These are phyloP conservation scores for Taenaris catops DNA, from an alignment of 2,888 invertebrate genomes.

Conservation along the genomic window DNA sequence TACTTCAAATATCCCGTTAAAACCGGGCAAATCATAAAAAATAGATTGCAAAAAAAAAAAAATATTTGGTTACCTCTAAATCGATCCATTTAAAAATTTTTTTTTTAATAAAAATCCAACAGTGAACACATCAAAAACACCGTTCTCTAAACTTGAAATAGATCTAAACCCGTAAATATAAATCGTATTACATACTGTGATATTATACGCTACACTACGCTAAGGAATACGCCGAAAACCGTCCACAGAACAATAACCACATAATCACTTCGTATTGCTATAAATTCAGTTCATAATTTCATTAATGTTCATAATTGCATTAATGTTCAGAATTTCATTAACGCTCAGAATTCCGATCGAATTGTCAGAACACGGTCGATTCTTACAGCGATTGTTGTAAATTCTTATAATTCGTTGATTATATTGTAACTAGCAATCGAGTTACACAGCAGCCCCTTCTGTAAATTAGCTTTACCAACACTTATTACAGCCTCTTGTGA, in stretches of 20 bases:
- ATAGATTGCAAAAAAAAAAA: slow-evolving; percentile 33
- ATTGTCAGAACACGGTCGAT: slow-evolving; percentile 9
- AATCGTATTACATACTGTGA: slow-evolving; percentile 56
- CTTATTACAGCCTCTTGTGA: slow-evolving; percentile 21
- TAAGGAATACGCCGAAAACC: slow-evolving; percentile 29
- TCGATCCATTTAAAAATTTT: slow-evolving; percentile 47
- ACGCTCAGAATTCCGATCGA: slow-evolving; percentile 3
- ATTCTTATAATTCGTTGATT: slow-evolving; percentile 9
- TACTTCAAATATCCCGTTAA: slow-evolving; percentile 71
- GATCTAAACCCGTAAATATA: slow-evolving; percentile 72
- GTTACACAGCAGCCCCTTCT: neutral
- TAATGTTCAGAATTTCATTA: slow-evolving; percentile 13
- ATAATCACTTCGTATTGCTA: slow-evolving; percentile 31
- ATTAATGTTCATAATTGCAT: too few relatives aligned
- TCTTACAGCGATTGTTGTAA: slow-evolving; percentile 5
- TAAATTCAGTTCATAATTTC: slow-evolving; percentile 29
- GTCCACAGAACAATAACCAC: slow-evolving; percentile 26
- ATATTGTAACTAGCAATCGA: slow-evolving; percentile 4
- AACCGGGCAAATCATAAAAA: slow-evolving; percentile 51
- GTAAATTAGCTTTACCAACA: slow-evolving; percentile 2
- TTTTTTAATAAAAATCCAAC: slow-evolving; percentile 53
- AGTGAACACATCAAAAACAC: slow-evolving; percentile 70
- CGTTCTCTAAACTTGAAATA: slow-evolving; percentile 60
- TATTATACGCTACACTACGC: slow-evolving; percentile 32
- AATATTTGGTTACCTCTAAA: slow-evolving; percentile 63